These are phyloP conservation scores for Salminus brasiliensis DNA, from an alignment of 2,113 vertebrate genomes.

Conservation along the genomic window DNA sequence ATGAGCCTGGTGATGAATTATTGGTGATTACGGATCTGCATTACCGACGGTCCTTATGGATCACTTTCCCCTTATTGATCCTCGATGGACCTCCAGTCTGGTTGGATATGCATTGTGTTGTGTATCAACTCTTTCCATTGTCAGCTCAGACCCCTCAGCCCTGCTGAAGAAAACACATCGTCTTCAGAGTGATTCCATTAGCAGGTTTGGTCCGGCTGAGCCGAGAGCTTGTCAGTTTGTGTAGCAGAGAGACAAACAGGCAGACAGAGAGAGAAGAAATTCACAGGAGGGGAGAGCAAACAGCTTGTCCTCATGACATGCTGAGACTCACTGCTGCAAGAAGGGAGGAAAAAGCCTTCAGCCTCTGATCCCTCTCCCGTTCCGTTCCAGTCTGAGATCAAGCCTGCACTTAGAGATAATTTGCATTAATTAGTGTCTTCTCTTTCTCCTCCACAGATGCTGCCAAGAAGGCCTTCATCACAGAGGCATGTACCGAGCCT, in stretches of 20 bases:
- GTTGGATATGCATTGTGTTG: not conserved
- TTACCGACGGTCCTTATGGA: not conserved
- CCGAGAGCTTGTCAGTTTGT: not conserved
- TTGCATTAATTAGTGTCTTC: conserved; percentile 11
- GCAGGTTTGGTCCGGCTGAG: conserved; percentile 10
- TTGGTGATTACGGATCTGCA: no score
- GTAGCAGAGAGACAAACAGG: not conserved
- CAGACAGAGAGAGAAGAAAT: not conserved
- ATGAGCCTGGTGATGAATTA: no score
- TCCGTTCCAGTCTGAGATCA: not conserved
- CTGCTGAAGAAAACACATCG: not conserved
- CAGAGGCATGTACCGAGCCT: conserved; percentile 52
- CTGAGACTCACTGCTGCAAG: not conserved
- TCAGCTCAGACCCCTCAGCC: not conserved
- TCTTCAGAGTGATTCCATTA: not conserved
- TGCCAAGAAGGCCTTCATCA: conserved; percentile 50
- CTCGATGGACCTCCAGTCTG: not conserved
- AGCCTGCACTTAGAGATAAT: conserved; percentile 4
- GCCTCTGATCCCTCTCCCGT: not conserved
- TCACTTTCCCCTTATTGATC: not conserved
- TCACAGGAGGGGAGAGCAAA: not conserved
- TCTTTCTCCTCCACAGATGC: conserved; percentile 43
- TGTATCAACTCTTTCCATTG: not conserved
- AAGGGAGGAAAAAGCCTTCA: not conserved
- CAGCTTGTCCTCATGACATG: not conserved